A percentile compares a stretch with the other conserved stretches of the same genome.
Evolutionary conservation across 2,888 invertebrate genomes (phyloP).

Genomic region (Diaperis boleti): DNA sequence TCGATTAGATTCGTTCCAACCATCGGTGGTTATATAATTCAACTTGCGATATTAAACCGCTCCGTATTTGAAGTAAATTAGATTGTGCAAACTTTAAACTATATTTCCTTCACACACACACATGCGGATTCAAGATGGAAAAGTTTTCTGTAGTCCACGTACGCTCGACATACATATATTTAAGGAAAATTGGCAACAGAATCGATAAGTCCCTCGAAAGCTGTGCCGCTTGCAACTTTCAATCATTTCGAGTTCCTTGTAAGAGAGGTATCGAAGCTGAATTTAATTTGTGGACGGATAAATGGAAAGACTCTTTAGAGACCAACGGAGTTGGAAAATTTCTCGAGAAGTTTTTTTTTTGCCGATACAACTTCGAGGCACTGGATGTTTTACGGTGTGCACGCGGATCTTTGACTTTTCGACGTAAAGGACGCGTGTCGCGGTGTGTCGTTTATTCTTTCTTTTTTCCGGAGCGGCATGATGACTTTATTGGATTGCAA

Average conservation of each 20-base stretch:
- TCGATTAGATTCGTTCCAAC: constrained; percentile 34
- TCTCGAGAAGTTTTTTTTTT: constrained; percentile 39
- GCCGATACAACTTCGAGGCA: constrained; percentile 32
- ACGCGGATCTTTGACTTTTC: not conserved
- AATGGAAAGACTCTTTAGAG: constrained; percentile 37
- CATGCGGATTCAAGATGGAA: constrained; percentile 5
- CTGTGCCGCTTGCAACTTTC: constrained; percentile 29
- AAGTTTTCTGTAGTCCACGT: constrained; percentile 13
- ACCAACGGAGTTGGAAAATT: constrained; percentile 43
- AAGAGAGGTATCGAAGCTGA: constrained; percentile 43
- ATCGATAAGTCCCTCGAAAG: constrained; percentile 47
- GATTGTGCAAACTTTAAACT: constrained; percentile 44
- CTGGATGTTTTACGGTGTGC: not conserved
- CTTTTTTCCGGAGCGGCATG: not conserved
- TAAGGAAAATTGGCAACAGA: constrained; percentile 29
- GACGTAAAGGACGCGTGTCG: not conserved
- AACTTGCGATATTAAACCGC: constrained; percentile 43
- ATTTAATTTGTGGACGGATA: constrained; percentile 44
- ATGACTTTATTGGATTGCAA: too few relatives aligned
- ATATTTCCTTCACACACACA: constrained; percentile 36
- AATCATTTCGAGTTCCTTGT: constrained; percentile 43
- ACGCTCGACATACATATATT: constrained; percentile 25
- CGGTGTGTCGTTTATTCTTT: not conserved
- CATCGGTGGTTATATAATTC: constrained; percentile 42
- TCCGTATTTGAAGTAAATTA: constrained; percentile 42